phyloP scores from a whole-genome alignment of 2,797 vertebrate genomes.

The Allenopithecus nigroviridis region DNA sequence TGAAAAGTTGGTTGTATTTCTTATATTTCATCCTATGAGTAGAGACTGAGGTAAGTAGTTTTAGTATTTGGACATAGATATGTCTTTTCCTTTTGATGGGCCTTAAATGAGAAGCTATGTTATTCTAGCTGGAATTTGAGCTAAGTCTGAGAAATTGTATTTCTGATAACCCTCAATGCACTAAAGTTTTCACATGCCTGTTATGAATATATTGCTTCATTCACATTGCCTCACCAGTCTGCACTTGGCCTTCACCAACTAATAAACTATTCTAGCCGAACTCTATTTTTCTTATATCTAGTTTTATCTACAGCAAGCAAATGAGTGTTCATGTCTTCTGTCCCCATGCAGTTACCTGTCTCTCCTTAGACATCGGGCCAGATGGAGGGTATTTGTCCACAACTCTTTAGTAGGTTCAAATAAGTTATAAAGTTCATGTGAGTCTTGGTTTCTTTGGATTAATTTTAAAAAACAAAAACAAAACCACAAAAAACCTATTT shows the following conservation, averaged over 20 bases:
- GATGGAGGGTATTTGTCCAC: not conserved
- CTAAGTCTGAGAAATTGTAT: not conserved
- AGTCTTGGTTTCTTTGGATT: not conserved
- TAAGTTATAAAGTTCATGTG: not conserved
- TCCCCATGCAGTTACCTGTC: fast-evolving
- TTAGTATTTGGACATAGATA: not conserved
- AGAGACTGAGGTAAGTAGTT: not conserved
- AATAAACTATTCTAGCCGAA: not conserved
- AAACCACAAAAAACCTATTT: not conserved
- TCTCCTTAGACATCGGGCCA: not conserved
- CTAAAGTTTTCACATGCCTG: not conserved
- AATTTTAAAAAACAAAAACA: not conserved
- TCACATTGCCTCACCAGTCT: not conserved
- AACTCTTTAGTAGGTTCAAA: not conserved
- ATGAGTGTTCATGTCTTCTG: not conserved
- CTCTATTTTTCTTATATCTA: not conserved
- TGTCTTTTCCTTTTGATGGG: not conserved
- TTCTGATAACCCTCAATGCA: not conserved
- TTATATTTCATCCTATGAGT: not conserved
- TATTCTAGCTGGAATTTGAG: not conserved
- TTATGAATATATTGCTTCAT: not conserved
- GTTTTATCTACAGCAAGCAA: not conserved
- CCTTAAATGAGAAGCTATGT: not conserved
- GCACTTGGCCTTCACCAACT: not conserved
- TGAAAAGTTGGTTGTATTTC: not conserved